A percentile compares a stretch with the other conserved stretches of the same genome.
These are phyloP conservation scores for Acanthaster planci DNA, from an alignment of 35 echinoderm and acorn worm species.

Conservation along the genomic window DNA sequence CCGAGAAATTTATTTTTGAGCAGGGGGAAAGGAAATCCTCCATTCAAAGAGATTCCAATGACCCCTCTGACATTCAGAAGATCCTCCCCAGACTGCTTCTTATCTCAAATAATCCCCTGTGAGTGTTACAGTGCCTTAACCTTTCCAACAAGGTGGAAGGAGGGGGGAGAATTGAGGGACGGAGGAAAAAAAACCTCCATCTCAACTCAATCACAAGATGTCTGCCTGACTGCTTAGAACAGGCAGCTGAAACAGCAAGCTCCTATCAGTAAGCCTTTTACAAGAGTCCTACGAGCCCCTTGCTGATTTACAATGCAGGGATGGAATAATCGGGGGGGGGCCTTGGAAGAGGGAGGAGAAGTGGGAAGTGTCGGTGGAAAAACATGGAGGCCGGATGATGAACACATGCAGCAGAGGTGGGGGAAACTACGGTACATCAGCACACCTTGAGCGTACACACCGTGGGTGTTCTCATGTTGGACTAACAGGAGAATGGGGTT, in stretches of 20 bases:
- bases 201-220: background rate
- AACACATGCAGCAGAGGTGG: background rate
- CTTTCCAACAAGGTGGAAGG: background rate
- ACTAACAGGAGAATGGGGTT: too few relatives aligned
- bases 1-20: too few relatives aligned
- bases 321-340: background rate
- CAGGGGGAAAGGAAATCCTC: too few relatives aligned
- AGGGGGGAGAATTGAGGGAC: background rate
- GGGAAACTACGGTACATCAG: too few relatives aligned
- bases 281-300: background rate
- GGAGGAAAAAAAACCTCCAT: background rate
- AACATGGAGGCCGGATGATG: background rate
- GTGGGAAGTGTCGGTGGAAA: background rate
- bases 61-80: background rate
- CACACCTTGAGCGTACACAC: background rate
- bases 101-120: background rate
- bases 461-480: too few relatives aligned
- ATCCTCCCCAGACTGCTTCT: background rate
- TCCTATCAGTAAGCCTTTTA: background rate
- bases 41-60: background rate
- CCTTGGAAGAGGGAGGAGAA: background rate
- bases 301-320: conserved; percentile 12
- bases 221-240: background rate
- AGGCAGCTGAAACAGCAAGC: conserved; percentile 10
- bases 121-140: background rate